A percentile compares a stretch with the other conserved stretches of the same genome.
These are phyloP conservation scores for Pseudachorutes palmiensis DNA, from an alignment of 1,140 invertebrate species.

Conservation along the genomic window DNA sequence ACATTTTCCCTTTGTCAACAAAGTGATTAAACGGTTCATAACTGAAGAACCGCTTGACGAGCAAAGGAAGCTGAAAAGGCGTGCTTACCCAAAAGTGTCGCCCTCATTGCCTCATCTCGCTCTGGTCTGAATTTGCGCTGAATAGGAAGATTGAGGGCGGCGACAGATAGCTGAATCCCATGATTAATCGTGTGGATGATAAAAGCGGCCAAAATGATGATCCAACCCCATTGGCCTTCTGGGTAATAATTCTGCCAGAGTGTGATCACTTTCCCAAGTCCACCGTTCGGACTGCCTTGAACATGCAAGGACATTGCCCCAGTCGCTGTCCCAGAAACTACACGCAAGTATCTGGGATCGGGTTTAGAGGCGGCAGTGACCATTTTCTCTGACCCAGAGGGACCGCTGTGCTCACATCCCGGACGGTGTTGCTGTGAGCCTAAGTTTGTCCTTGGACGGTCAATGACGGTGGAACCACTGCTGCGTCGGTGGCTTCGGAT, in stretches of 20 bases:
- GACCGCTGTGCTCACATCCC: not conserved
- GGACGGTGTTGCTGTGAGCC: not conserved
- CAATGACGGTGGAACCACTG: not conserved
- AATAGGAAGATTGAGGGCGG: constrained; percentile 18
- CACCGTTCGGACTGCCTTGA: constrained; percentile 25
- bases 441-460: not conserved
- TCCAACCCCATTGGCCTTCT: constrained; percentile 67
- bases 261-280: constrained; percentile 32
- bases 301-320: constrained; percentile 28
- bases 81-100: constrained; percentile 28
- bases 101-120: constrained; percentile 16
- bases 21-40: not conserved
- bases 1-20: too few species aligned
- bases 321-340: constrained; percentile 21
- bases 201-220: constrained; percentile 57
- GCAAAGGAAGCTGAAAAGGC: not conserved
- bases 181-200: constrained; percentile 58
- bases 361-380: not conserved
- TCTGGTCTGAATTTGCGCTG: constrained; percentile 20
- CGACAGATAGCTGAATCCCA: constrained; percentile 54
- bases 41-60: too few species aligned
- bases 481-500: not conserved
- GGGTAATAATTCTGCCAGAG: constrained; percentile 38
- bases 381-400: not conserved
- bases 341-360: not conserved